Conservation (phyloP, 2,113 vertebrate genomes). For the Percopsis transmontana region DNA sequence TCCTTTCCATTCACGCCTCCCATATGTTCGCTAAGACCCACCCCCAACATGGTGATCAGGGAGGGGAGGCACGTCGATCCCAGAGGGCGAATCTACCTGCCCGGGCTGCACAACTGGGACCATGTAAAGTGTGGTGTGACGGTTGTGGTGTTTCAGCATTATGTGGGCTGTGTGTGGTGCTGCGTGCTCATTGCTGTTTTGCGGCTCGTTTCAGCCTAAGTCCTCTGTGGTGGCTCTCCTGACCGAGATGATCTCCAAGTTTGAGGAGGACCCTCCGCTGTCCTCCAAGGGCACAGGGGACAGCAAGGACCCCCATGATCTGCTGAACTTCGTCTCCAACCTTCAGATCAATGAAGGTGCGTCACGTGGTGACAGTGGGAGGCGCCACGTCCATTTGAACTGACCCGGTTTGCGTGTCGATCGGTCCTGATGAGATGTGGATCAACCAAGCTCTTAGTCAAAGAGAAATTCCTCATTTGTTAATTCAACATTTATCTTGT, state of each 20-base stretch:
- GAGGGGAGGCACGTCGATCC: conserved; percentile 92
- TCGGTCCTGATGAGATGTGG: too few relatives aligned
- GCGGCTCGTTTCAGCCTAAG: conserved; percentile 80
- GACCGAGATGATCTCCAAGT: conserved; percentile 90
- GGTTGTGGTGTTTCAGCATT: not conserved
- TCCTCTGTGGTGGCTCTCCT: conserved; percentile 84
- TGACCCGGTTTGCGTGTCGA: too few relatives aligned
- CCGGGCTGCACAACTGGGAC: conserved; percentile 91
- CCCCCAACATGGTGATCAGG: conserved; percentile 87
- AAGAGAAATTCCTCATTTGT: too few relatives aligned
- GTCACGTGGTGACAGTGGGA: too few relatives aligned
- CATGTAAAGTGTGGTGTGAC: conserved; percentile 78
- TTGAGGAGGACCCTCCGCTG: conserved; percentile 92
- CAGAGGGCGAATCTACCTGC: conserved; percentile 87
- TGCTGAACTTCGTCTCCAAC: conserved; percentile 84
- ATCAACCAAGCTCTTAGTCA: too few relatives aligned
- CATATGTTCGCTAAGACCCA: conserved; percentile 90
- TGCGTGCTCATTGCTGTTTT: not conserved
- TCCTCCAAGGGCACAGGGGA: conserved; percentile 76
- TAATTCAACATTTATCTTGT: too few relatives aligned
- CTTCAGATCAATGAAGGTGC: conserved; percentile 85
- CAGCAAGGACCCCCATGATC: conserved; percentile 79
- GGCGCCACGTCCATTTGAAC: too few relatives aligned
- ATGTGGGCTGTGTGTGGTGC: not conserved
- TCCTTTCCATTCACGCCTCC: conserved; percentile 95